phyloP scores from a whole-genome alignment of 2,888 invertebrate species.

The Hanleya hanleyi region DNA sequence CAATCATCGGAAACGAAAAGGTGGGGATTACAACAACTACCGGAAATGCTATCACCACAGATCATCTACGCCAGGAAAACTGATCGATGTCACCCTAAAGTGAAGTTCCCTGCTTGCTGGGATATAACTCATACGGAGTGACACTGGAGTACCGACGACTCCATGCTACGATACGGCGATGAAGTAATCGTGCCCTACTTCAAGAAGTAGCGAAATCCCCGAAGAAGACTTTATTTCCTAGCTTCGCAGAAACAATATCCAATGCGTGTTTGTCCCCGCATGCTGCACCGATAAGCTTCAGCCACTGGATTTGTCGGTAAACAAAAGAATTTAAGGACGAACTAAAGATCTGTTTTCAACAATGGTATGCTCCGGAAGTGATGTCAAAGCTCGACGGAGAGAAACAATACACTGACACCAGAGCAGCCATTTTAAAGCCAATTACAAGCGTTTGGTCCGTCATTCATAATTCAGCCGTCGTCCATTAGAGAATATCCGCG shows the following conservation, averaged over 20 bases:
- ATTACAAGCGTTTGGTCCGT: no score
- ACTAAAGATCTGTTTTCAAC: slow-evolving; percentile 12
- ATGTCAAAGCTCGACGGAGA: no score
- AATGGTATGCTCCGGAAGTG: slow-evolving; percentile 8
- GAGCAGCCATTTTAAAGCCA: not conserved
- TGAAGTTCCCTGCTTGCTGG: slow-evolving; percentile 19
- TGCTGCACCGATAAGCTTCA: slow-evolving; percentile 21
- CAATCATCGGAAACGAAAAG: not conserved
- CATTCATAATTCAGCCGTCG: no score
- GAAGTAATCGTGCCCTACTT: slow-evolving; percentile 12
- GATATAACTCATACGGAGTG: slow-evolving; percentile 17
- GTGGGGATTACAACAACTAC: not conserved
- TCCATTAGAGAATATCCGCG: no score
- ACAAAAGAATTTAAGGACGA: slow-evolving; percentile 16
- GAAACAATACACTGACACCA: not conserved
- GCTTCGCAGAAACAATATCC: not conserved
- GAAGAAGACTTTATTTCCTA: not conserved
- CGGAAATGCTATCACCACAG: slow-evolving; percentile 21
- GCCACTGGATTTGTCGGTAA: slow-evolving; percentile 18
- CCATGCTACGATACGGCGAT: slow-evolving; percentile 12
- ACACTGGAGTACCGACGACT: slow-evolving; percentile 23
- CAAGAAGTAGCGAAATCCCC: not conserved
- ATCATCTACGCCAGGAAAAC: slow-evolving; percentile 20
- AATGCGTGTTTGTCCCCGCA: slow-evolving; percentile 15
- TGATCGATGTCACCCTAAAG: slow-evolving; percentile 13